Conservation (phyloP, 2,113 vertebrate species). For the Trachemys scripta region DNA sequence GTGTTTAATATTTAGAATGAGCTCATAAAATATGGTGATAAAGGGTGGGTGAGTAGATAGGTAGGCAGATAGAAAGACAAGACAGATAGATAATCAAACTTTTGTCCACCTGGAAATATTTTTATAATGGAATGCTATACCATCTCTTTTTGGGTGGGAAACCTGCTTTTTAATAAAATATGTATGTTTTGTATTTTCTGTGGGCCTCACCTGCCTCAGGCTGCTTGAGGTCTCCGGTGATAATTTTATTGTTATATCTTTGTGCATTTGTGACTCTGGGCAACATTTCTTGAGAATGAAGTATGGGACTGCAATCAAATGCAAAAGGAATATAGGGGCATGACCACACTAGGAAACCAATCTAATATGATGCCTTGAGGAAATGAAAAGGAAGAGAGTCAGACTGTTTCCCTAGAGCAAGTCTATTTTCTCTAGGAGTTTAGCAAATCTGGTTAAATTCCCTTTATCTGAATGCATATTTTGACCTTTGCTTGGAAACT, state of each 20-base stretch:
- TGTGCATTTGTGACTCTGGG: constrained; percentile 57
- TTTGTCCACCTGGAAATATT: constrained; percentile 58
- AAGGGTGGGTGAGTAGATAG: not conserved
- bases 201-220: constrained; percentile 65
- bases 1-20: not conserved
- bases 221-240: constrained; percentile 57
- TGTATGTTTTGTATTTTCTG: constrained; percentile 50
- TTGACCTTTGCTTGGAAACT: constrained; percentile 66
- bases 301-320: constrained; percentile 59
- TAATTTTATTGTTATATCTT: constrained; percentile 71
- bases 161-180: constrained; percentile 63
- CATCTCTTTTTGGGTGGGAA: constrained; percentile 41
- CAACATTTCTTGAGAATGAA: constrained; percentile 71
- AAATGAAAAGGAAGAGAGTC: constrained; percentile 64
- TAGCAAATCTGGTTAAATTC: constrained; percentile 70
- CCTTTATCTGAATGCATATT: constrained; percentile 54
- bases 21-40: not conserved
- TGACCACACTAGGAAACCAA: constrained; percentile 60
- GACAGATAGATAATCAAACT: not conserved
- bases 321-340: constrained; percentile 62
- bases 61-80: not conserved
- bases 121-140: constrained; percentile 50
- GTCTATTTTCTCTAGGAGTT: constrained; percentile 35
- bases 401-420: constrained; percentile 46
- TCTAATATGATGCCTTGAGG: constrained; percentile 67